phyloP scores from a whole-genome alignment of 2,797 vertebrate genomes.

The Acridotheres tristis region DNA sequence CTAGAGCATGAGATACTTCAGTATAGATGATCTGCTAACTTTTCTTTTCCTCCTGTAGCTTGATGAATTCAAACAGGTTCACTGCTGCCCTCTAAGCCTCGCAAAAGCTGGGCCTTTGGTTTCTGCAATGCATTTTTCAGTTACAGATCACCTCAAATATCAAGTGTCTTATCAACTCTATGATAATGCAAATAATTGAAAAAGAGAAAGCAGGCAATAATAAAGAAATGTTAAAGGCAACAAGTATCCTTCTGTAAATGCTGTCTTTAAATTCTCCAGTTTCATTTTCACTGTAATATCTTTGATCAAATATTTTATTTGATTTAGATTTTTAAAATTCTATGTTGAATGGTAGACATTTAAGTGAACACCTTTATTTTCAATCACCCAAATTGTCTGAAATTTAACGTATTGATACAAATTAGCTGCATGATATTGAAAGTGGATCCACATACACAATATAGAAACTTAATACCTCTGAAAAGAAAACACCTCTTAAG shows the following conservation, averaged over 20 bases:
- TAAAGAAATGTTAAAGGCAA: background rate
- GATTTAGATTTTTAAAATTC: background rate
- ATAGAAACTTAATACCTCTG: background rate
- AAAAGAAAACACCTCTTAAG: background rate
- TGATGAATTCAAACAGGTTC: background rate
- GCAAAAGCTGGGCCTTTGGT: background rate
- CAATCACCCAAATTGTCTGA: background rate
- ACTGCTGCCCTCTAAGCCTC: background rate
- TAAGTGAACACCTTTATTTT: background rate
- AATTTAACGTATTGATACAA: background rate
- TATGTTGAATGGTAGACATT: background rate
- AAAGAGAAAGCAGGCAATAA: background rate
- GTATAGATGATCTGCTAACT: background rate
- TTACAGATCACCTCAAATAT: background rate
- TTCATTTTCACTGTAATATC: background rate
- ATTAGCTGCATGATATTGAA: background rate
- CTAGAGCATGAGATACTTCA: background rate
- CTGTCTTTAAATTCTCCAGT: background rate
- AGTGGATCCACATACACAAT: background rate
- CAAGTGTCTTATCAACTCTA: background rate
- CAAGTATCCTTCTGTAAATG: background rate
- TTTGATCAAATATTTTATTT: background rate
- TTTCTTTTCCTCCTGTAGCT: background rate
- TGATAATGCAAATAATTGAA: background rate
- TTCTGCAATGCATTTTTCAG: background rate